phyloP scores from a whole-genome alignment of 1,140 invertebrate species.

The Drosophila murphyi region DNA sequence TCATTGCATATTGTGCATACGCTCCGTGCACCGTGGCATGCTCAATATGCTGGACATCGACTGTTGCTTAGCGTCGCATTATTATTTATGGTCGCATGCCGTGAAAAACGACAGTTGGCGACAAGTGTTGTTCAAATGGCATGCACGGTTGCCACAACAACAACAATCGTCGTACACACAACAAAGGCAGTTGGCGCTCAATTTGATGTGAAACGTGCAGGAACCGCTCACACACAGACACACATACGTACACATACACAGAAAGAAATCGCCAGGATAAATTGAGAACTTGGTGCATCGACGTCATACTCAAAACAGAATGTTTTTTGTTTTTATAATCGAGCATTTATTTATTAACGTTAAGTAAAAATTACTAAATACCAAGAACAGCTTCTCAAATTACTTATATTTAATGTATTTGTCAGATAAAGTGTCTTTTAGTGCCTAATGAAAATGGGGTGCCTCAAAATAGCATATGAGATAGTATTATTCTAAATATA shows the following conservation, averaged over 20 bases:
- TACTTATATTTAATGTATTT: no score
- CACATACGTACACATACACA: constrained; percentile 17
- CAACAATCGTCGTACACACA: constrained; percentile 44
- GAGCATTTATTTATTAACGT: no score
- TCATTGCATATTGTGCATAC: background rate
- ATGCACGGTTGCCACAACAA: constrained; percentile 79
- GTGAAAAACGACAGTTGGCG: constrained; percentile 79
- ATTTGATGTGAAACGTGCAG: constrained; percentile 79
- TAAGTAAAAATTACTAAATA: no score
- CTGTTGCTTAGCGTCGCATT: constrained; percentile 67
- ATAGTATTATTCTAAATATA: no score
- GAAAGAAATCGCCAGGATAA: background rate
- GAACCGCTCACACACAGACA: constrained; percentile 45
- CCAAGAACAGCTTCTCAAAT: no score
- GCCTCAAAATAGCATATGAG: no score
- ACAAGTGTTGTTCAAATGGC: constrained; percentile 79
- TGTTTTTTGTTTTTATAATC: no score
- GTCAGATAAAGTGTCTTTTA: no score
- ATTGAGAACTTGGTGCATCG: no score
- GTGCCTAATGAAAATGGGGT: no score
- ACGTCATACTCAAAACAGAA: no score
- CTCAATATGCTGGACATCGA: constrained; percentile 53
- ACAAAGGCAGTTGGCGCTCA: constrained; percentile 78
- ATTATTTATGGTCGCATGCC: constrained; percentile 79
- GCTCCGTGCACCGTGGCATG: background rate